Evolutionary conservation across 2,888 invertebrate genomes (phyloP), one percentile per base, ranked within the genome.

Genomic region (Muschampia plurimacula): DNA sequence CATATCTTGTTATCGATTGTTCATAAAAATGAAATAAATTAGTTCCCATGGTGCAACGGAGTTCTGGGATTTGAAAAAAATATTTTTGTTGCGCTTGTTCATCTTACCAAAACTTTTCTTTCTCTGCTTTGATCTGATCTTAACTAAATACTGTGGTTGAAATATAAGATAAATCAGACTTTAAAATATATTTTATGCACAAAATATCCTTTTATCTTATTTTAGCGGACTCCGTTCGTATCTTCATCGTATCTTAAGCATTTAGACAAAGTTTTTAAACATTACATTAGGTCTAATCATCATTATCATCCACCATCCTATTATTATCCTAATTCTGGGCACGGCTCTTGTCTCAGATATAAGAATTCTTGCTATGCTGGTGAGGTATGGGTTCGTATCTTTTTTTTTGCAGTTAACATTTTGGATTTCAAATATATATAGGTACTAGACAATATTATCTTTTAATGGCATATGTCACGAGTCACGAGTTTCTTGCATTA

Each of bases 21-120:
- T 67, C 55, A 59, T 66, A n/a, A 49, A n/a, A 12, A 46, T 71
- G 71, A 49, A 46, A 59, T 49, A 49, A 65, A 70, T 65, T 59
- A 22, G 32, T 28, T 59, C 46, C 32, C 36, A 59, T 55, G 44
- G 15, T 13, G 46, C 28, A 44, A 10, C 52, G n/a, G 9, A 32
- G 46, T 49, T 46, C 2, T 22, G 28, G 13, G 15, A 7, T 49
- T 55, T 7, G 9, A 3, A 22, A 7, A 32, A 32, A 2, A 22
- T 13, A 59, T 32, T 12, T 55, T 55, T 12, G 12, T 9, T 55
- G 22, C n/a, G 49, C 7, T 49, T 55, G 9, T 22, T 13, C 3
- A 8, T 55, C 22, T 55, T 8, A 2, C 22, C 9, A 22, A 22
- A 55, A 52, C 22, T 6, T 55, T 55, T 55, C 7, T 15, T 55